A percentile compares a stretch with the other conserved stretches of the same genome.
phyloP scores from a whole-genome alignment of 2,888 invertebrate genomes.

The Cotesia congregata region DNA sequence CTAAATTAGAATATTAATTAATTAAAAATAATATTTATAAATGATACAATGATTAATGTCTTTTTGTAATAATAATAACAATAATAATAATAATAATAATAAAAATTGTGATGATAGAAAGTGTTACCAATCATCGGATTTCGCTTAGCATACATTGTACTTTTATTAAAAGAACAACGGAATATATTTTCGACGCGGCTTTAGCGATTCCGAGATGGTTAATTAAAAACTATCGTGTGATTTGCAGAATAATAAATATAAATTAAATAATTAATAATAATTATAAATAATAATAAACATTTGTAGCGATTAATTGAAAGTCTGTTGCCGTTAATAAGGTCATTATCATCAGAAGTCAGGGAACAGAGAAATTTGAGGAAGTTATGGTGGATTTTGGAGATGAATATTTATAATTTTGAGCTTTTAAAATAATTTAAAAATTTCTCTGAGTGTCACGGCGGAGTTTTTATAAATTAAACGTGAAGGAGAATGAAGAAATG shows the following conservation, averaged over 20 bases:
- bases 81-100: constrained; percentile 22
- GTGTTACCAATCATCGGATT: constrained; percentile 37
- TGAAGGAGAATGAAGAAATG: too few relatives aligned
- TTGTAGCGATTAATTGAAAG: not conserved
- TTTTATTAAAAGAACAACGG: constrained; percentile 24
- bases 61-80: constrained; percentile 17
- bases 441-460: not conserved
- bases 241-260: constrained; percentile 26
- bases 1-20: too few relatives aligned
- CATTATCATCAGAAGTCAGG: constrained; percentile 14
- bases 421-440: not conserved
- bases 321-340: constrained; percentile 25
- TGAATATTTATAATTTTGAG: not conserved
- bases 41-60: not conserved
- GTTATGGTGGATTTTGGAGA: too few relatives aligned
- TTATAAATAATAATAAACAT: constrained; percentile 6
- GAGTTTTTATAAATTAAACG: not conserved
- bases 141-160: constrained; percentile 32
- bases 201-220: constrained; percentile 21
- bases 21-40: too few relatives aligned
- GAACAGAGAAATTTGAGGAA: not conserved
- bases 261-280: constrained; percentile 9
- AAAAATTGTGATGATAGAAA: constrained; percentile 41
- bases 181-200: constrained; percentile 30
- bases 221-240: constrained; percentile 31